Conservation (phyloP, 2,888 invertebrate species). For the Spodoptera picta region DNA sequence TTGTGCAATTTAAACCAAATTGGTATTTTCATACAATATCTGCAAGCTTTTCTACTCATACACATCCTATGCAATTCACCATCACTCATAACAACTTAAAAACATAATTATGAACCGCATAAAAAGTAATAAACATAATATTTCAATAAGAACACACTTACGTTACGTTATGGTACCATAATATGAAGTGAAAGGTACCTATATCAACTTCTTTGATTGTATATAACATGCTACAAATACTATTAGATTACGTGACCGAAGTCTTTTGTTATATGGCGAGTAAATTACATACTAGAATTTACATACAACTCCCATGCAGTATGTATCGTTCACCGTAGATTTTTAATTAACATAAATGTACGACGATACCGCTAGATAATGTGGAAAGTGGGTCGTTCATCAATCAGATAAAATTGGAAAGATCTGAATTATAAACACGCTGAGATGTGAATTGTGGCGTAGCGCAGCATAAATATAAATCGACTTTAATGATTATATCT, state of each 20-base stretch:
- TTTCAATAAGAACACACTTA: slow-evolving; percentile 35
- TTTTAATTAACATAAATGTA: slow-evolving; percentile 40
- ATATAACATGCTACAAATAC: slow-evolving; percentile 44
- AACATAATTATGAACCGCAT: slow-evolving; percentile 16
- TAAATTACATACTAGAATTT: slow-evolving; percentile 33
- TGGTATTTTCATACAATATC: not conserved
- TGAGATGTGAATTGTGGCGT: slow-evolving; percentile 25
- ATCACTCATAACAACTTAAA: slow-evolving; percentile 23
- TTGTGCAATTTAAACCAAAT: not conserved
- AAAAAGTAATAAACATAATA: slow-evolving; percentile 34
- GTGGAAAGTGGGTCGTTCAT: slow-evolving; percentile 44
- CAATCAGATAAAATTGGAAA: slow-evolving; percentile 49
- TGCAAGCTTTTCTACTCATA: not conserved
- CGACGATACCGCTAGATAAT: slow-evolving; percentile 33
- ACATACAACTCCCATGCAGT: slow-evolving; percentile 1
- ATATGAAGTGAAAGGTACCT: slow-evolving; percentile 57
- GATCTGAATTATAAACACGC: slow-evolving; percentile 40
- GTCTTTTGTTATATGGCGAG: slow-evolving; percentile 19
- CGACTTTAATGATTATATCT: slow-evolving; percentile 7
- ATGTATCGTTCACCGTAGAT: slow-evolving; percentile 23
- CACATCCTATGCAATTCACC: not conserved
- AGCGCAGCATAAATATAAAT: slow-evolving; percentile 29
- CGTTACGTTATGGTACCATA: slow-evolving; percentile 38
- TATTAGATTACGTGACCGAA: slow-evolving; percentile 43
- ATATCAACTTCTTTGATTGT: slow-evolving; percentile 43